These are phyloP conservation scores for Elephas maximus DNA, from an alignment of 2,113 vertebrate species.

Conservation along the genomic window DNA sequence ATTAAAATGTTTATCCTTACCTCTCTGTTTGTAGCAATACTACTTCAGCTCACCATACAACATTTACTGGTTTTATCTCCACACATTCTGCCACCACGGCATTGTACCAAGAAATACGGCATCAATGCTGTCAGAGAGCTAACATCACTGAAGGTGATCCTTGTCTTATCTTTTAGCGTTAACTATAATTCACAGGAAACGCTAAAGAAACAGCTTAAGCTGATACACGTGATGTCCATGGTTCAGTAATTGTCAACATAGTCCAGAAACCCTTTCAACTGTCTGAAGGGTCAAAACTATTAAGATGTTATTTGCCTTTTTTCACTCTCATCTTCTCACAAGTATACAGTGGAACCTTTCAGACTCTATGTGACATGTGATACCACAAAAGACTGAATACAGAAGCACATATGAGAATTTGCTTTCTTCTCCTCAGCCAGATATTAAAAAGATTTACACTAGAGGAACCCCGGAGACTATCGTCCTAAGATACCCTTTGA, in stretches of 20 bases:
- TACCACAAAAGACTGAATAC: neutral
- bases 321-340: neutral
- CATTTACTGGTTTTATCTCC: slow-evolving; percentile 1
- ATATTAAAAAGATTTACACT: neutral
- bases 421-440: neutral
- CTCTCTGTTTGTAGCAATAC: neutral
- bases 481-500: too few species aligned
- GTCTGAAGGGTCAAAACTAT: neutral
- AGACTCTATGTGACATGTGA: neutral
- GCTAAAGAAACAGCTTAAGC: slow-evolving; percentile 12
- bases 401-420: slow-evolving; percentile 13
- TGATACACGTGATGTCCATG: neutral
- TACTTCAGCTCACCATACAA: slow-evolving; percentile 5
- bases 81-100: neutral
- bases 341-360: neutral
- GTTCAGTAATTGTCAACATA: slow-evolving; percentile 6
- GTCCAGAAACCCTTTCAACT: neutral
- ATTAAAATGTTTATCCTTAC: slow-evolving; percentile 34
- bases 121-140: neutral
- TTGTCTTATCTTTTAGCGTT: slow-evolving; percentile 23
- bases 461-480: too few species aligned
- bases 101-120: neutral
- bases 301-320: neutral
- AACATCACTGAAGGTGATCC: neutral
- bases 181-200: neutral